These are phyloP conservation scores for Napeogenes sylphis DNA, from an alignment of 2,888 invertebrate species.

Conservation along the genomic window DNA sequence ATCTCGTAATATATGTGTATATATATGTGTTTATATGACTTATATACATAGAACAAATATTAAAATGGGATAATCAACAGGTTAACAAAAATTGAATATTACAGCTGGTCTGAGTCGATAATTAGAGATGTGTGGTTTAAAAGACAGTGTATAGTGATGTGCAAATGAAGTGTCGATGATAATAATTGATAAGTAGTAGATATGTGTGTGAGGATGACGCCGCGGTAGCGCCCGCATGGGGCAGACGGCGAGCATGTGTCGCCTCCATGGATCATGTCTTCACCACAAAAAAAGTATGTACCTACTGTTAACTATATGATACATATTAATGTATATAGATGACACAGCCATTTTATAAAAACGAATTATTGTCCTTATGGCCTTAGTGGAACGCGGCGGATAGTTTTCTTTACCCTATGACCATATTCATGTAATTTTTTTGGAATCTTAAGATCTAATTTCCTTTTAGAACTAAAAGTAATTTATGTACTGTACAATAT, in stretches of 20 bases:
- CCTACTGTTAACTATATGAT: constrained; percentile 17
- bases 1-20: too few species aligned
- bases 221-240: constrained; percentile 82
- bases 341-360: too few species aligned
- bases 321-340: background rate
- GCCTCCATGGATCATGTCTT: constrained; percentile 85
- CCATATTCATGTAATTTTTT: background rate
- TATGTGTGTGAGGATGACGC: constrained; percentile 45
- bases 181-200: constrained; percentile 48
- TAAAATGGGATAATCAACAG: constrained; percentile 35
- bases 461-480: too few species aligned
- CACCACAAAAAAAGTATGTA: constrained; percentile 87
- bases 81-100: constrained; percentile 38
- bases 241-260: constrained; percentile 89
- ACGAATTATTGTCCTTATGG: too few species aligned
- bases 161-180: constrained; percentile 45
- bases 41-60: too few species aligned
- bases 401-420: background rate
- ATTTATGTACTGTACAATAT: too few species aligned
- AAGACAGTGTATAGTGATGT: constrained; percentile 47
- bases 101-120: constrained; percentile 22
- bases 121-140: background rate
- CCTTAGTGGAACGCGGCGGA: too few species aligned
- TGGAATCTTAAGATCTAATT: background rate
- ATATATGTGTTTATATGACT: background rate